Evolutionary conservation across 2,113 vertebrate species (phyloP).

Genomic region (Diadophis punctatus): DNA sequence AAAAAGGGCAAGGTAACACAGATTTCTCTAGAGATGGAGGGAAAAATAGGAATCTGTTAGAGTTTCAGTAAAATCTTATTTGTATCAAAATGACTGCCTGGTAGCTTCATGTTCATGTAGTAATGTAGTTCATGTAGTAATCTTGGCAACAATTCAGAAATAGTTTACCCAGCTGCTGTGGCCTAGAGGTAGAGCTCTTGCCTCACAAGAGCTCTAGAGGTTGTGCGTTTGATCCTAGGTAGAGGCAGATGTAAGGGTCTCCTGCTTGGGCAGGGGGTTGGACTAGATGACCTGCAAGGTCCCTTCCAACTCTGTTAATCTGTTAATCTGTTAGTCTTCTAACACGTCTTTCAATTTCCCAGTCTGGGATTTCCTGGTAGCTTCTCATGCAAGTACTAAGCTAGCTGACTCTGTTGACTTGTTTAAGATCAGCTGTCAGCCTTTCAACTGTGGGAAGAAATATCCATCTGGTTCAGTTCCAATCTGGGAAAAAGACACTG

Average conservation of each 20-base stretch:
- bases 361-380: not conserved
- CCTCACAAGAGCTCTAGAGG: no score
- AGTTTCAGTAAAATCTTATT: not conserved
- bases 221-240: no score
- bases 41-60: not conserved
- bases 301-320: no score
- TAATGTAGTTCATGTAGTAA: no score
- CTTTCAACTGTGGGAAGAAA: not conserved
- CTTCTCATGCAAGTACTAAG: not conserved
- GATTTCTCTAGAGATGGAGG: not conserved
- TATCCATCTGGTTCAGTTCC: no score
- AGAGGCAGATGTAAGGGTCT: no score
- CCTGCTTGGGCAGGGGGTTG: no score
- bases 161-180: no score
- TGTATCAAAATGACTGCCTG: not conserved
- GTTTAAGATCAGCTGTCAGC: not conserved
- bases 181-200: no score
- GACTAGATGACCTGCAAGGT: no score
- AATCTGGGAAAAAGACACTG: no score
- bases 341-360: not conserved
- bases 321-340: no score
- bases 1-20: not conserved
- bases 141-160: not conserved
- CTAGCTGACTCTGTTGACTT: not conserved
- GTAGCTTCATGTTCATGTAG: not conserved